Percentiles rank a stretch among this genome's conserved stretches.
Evolutionary conservation across 2,888 invertebrate genomes (phyloP).

Genomic region (Rhingia rostrata): DNA sequence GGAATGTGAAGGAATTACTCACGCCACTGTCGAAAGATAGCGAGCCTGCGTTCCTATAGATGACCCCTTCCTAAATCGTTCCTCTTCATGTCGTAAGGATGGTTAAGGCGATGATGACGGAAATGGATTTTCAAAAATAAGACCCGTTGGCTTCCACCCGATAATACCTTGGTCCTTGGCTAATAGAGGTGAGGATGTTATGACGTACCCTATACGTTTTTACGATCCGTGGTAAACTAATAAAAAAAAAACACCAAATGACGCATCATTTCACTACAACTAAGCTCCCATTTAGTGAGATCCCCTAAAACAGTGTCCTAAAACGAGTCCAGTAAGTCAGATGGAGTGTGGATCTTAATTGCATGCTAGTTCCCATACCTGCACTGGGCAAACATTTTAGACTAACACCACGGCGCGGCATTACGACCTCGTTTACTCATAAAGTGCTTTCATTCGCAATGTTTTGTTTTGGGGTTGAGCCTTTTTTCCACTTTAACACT

Average conservation of each 20-base stretch:
- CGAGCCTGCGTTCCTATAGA: conserved; percentile 5
- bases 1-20: conserved; percentile 65
- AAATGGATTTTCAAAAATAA: conserved; percentile 65
- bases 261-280: too few relatives aligned
- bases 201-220: conserved; percentile 59
- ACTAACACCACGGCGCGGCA: conserved; percentile 10
- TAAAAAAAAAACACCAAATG: too few relatives aligned
- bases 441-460: conserved; percentile 5
- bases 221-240: conserved; percentile 38
- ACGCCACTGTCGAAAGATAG: conserved; percentile 29
- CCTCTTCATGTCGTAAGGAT: conserved; percentile 48
- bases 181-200: conserved; percentile 22
- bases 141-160: conserved; percentile 1
- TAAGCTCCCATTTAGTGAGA: too few relatives aligned
- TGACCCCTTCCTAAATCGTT: background rate
- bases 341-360: too few relatives aligned
- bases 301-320: too few relatives aligned
- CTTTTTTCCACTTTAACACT: conserved; percentile 41
- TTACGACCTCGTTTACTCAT: conserved; percentile 38
- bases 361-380: too few relatives aligned
- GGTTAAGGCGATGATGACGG: conserved; percentile 10
- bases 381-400: too few relatives aligned
- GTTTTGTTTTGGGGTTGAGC: conserved; percentile 12
- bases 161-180: conserved; percentile 9
- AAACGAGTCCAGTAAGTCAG: too few relatives aligned